phyloP scores from a whole-genome alignment of 2,888 invertebrate species.

The Osmoderma eremita region DNA sequence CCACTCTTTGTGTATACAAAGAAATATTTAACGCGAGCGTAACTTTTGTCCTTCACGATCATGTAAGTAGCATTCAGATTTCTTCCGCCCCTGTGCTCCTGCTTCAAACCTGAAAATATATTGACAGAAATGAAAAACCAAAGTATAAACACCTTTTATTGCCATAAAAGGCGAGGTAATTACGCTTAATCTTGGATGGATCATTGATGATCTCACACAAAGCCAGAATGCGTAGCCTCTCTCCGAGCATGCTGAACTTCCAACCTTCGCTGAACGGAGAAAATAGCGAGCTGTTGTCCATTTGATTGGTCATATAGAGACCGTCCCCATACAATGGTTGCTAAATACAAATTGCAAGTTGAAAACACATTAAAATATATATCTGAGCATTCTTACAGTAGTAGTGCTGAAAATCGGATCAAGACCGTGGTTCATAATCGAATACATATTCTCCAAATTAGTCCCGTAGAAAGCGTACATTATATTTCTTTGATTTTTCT shows the following conservation, averaged over 20 bases:
- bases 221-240: conserved; percentile 80
- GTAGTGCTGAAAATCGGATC: conserved; percentile 72
- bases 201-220: conserved; percentile 84
- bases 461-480: conserved; percentile 83
- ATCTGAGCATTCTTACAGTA: conserved; percentile 46
- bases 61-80: conserved; percentile 69
- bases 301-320: conserved; percentile 79
- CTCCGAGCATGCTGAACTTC: conserved; percentile 80
- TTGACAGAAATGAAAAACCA: conserved; percentile 43
- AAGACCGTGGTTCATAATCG: conserved; percentile 80
- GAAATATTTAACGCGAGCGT: conserved; percentile 79
- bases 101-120: conserved; percentile 47
- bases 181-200: conserved; percentile 70
- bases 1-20: conserved; percentile 69
- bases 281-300: conserved; percentile 76
- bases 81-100: conserved; percentile 55
- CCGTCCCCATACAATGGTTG: conserved; percentile 76
- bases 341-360: conserved; percentile 59
- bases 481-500: conserved; percentile 67
- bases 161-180: too few species aligned
- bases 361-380: conserved; percentile 7
- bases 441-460: conserved; percentile 82
- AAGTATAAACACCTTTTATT: too few species aligned
- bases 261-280: conserved; percentile 80
- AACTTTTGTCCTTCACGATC: conserved; percentile 79